Evolutionary conservation across 2,888 invertebrate genomes (phyloP).

Genomic region (Axea sp.): DNA sequence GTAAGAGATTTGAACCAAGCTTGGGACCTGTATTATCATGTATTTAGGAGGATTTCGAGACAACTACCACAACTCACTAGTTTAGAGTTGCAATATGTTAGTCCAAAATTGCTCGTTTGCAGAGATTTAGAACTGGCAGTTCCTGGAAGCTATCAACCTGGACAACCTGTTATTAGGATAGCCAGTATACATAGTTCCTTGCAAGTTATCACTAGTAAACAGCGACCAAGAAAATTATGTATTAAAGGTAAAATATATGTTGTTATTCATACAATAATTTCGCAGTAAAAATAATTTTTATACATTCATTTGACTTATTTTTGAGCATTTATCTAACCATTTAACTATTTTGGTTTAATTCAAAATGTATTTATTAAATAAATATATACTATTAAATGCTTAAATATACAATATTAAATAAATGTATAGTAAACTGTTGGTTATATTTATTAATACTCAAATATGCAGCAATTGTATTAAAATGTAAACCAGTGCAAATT

Average conservation of each 20-base stretch:
- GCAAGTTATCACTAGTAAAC: conserved; percentile 98
- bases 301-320: too few relatives aligned
- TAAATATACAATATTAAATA: too few relatives aligned
- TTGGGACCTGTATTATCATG: conserved; percentile 99
- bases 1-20: conserved; percentile 97
- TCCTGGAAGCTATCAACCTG: conserved; percentile 98
- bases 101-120: conserved; percentile 93
- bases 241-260: conserved; percentile 84
- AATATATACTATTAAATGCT: too few relatives aligned
- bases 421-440: too few relatives aligned
- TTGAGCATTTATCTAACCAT: too few relatives aligned
- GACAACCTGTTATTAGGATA: conserved; percentile 92
- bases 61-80: conserved; percentile 96
- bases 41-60: conserved; percentile 96
- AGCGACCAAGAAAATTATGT: conserved; percentile 95
- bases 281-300: too few relatives aligned
- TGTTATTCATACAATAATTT: too few relatives aligned
- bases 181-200: conserved; percentile 93
- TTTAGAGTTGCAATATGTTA: conserved; percentile 96
- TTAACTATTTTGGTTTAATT: too few relatives aligned
- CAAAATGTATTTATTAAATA: too few relatives aligned
- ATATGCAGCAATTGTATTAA: too few relatives aligned
- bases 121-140: conserved; percentile 97
- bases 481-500: too few relatives aligned
- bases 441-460: too few relatives aligned